phyloP scores from a whole-genome alignment of 2,888 invertebrate species.

The Xanthorhoe designata region DNA sequence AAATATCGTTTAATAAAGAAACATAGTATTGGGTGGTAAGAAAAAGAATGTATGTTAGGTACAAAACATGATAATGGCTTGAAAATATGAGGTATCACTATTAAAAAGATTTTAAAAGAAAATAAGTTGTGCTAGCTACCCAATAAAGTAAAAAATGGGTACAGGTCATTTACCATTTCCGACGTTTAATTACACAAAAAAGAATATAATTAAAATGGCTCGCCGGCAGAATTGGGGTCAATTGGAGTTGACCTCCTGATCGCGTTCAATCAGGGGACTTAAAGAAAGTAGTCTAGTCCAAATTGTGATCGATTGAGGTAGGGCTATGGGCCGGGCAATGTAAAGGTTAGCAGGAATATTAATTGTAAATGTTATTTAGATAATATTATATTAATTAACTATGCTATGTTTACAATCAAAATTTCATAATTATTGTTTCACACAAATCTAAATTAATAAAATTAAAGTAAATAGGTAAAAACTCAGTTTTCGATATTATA shows the following conservation, averaged over 20 bases:
- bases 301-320: constrained; percentile 12
- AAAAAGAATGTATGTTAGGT: too few relatives aligned
- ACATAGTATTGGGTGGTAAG: neutral
- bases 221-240: constrained; percentile 35
- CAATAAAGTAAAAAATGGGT: neutral
- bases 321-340: constrained; percentile 9
- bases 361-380: neutral
- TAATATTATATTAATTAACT: too few relatives aligned
- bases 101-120: too few relatives aligned
- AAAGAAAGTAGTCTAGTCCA: constrained; percentile 20
- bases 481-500: too few relatives aligned
- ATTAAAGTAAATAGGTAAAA: too few relatives aligned
- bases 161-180: neutral
- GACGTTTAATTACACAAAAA: constrained; percentile 10
- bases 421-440: too few relatives aligned
- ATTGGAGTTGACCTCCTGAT: constrained; percentile 37
- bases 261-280: constrained; percentile 28
- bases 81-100: too few relatives aligned
- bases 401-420: too few relatives aligned
- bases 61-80: too few relatives aligned
- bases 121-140: too few relatives aligned
- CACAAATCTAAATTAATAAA: too few relatives aligned
- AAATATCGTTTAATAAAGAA: too few relatives aligned
- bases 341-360: neutral
- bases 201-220: constrained; percentile 26